These are phyloP conservation scores for Plectropomus leopardus DNA, from an alignment of 2,113 vertebrate species.

Conservation along the genomic window DNA sequence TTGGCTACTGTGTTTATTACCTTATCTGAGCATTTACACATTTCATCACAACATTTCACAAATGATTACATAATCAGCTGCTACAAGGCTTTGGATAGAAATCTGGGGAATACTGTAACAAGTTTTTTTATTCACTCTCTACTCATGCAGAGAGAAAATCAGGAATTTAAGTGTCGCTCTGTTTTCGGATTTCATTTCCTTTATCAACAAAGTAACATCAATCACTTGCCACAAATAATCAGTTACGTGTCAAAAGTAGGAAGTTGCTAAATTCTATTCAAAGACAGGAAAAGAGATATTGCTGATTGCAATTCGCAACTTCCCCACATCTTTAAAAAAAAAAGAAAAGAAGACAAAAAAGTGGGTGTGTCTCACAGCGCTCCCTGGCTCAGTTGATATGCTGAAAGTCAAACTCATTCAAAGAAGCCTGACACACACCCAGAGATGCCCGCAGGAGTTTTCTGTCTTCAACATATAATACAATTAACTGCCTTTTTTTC, in stretches of 20 bases:
- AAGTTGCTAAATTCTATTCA: not conserved
- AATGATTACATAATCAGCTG: not conserved
- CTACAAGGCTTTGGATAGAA: conserved; percentile 4
- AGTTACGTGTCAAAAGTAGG: not conserved
- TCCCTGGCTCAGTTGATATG: not conserved
- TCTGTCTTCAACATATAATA: not conserved
- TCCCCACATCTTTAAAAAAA: not conserved
- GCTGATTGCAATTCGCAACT: conserved; percentile 13
- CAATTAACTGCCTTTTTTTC: not conserved
- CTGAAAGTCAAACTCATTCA: not conserved
- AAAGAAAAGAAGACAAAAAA: not conserved
- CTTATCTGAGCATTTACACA: conserved; percentile 5
- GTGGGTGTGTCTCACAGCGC: not conserved
- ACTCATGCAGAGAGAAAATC: not conserved
- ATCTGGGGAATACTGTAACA: not conserved
- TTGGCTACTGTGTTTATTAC: not conserved
- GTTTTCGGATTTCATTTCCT: not conserved
- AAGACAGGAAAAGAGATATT: conserved; percentile 2
- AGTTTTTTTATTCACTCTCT: not conserved
- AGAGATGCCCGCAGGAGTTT: not conserved
- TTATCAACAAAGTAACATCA: conserved; percentile 1
- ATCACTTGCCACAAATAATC: not conserved
- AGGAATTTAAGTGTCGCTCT: not conserved
- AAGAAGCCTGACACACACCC: not conserved
- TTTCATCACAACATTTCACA: not conserved